Percentiles rank a stretch among this genome's conserved stretches.
Evolutionary conservation across 2,113 vertebrate genomes (phyloP).

Genomic region (Montifringilla adamsi): DNA sequence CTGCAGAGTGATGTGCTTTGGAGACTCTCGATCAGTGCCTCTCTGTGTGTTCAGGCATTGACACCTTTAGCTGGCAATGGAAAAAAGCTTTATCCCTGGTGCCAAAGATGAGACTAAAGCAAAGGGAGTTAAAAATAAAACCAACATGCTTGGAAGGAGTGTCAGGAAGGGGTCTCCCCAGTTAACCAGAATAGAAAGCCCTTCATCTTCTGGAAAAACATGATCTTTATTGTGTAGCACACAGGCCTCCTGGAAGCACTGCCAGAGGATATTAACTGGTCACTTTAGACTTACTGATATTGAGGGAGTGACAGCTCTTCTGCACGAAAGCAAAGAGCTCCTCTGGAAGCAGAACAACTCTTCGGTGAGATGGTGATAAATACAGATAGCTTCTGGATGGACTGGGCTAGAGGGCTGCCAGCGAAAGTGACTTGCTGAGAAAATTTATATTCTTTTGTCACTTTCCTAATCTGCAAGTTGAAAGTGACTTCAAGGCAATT

Average conservation of each 20-base stretch:
- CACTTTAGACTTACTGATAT: neutral
- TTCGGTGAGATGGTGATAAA: neutral
- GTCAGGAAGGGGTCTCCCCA: neutral
- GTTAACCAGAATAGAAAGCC: neutral
- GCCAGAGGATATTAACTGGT: neutral
- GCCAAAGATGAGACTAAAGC: neutral
- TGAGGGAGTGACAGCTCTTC: neutral
- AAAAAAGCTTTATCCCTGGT: neutral
- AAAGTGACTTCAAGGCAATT: neutral
- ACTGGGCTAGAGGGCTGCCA: neutral
- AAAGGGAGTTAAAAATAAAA: neutral
- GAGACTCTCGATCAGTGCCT: neutral
- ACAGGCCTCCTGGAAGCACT: neutral
- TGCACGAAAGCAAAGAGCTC: neutral
- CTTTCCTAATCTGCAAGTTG: neutral
- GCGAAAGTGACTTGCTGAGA: neutral
- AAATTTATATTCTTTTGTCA: neutral
- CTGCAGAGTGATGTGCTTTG: neutral
- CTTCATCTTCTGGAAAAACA: neutral
- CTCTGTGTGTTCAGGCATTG: neutral
- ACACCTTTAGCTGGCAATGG: neutral
- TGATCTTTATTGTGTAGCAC: neutral
- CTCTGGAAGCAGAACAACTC: neutral
- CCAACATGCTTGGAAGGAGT: neutral
- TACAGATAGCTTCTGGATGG: neutral